Conservation (phyloP, 2,888 invertebrate genomes). For the Pachliopta kotzebuea region DNA sequence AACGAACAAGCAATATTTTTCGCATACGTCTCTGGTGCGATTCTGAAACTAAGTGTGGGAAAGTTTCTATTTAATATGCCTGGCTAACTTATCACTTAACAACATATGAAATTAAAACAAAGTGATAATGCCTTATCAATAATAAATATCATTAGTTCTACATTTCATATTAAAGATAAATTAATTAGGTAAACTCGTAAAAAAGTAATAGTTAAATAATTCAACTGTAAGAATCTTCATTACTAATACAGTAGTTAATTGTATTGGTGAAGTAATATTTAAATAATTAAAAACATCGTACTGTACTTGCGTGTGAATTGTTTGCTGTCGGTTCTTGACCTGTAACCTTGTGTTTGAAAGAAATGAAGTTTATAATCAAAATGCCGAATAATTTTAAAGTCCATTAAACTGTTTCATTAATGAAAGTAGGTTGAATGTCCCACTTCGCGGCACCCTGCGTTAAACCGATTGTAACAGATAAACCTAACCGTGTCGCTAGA, state of each 20-base stretch:
- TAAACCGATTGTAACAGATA: constrained; percentile 50
- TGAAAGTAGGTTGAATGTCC: constrained; percentile 25
- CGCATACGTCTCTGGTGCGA: too few species aligned
- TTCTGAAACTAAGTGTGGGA: too few species aligned
- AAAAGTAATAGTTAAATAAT: background rate
- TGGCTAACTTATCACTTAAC: too few species aligned
- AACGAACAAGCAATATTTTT: too few species aligned
- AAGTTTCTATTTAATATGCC: too few species aligned
- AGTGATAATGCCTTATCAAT: too few species aligned
- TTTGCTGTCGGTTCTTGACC: constrained; percentile 15
- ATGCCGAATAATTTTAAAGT: constrained; percentile 18
- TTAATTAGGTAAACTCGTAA: background rate
- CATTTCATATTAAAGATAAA: too few species aligned
- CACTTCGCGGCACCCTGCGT: constrained; percentile 29
- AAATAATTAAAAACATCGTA: background rate
- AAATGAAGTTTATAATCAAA: constrained; percentile 15
- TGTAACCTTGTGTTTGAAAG: constrained; percentile 20
- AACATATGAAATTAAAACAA: too few species aligned
- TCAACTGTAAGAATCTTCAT: constrained; percentile 8
- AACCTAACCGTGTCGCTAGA: constrained; percentile 63
- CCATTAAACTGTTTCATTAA: constrained; percentile 17
- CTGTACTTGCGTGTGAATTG: constrained; percentile 10
- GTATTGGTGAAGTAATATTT: background rate
- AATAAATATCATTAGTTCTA: too few species aligned
- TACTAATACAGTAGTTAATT: constrained; percentile 1